phyloP scores from a whole-genome alignment of 2,888 invertebrate species.

The Rotaria sp. region DNA sequence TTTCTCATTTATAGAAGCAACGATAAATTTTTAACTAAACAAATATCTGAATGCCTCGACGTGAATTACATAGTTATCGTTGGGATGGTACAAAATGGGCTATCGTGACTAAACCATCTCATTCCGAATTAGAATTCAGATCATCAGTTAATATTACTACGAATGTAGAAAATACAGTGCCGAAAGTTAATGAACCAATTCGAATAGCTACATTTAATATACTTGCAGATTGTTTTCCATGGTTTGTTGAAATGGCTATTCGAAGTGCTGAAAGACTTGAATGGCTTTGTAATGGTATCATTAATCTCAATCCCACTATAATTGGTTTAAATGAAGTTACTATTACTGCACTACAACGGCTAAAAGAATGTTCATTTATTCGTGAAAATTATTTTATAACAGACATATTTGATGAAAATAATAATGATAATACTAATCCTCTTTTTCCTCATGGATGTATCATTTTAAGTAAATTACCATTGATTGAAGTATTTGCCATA shows the following conservation, averaged over 20 bases:
- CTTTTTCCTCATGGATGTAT: background rate
- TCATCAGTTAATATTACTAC: too few species aligned
- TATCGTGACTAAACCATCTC: too few species aligned
- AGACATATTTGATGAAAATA: background rate
- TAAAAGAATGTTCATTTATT: background rate
- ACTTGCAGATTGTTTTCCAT: background rate
- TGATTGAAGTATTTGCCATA: background rate
- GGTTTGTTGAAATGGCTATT: background rate
- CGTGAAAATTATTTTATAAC: background rate
- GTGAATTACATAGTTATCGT: too few species aligned
- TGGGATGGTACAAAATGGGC: too few species aligned
- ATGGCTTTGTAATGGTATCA: background rate
- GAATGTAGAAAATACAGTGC: too few species aligned
- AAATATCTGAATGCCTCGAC: too few species aligned
- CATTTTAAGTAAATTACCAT: background rate
- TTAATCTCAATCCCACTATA: background rate
- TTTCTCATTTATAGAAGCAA: too few species aligned
- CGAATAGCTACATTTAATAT: background rate
- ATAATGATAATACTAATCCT: background rate
- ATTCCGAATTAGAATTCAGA: too few species aligned
- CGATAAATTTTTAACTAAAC: too few species aligned
- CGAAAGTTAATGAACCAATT: background rate
- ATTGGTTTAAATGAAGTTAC: constrained; percentile 1
- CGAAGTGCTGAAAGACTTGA: background rate
- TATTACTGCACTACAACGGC: background rate